phyloP scores from a whole-genome alignment of 2,888 invertebrate genomes.

The Agrochola macilenta region DNA sequence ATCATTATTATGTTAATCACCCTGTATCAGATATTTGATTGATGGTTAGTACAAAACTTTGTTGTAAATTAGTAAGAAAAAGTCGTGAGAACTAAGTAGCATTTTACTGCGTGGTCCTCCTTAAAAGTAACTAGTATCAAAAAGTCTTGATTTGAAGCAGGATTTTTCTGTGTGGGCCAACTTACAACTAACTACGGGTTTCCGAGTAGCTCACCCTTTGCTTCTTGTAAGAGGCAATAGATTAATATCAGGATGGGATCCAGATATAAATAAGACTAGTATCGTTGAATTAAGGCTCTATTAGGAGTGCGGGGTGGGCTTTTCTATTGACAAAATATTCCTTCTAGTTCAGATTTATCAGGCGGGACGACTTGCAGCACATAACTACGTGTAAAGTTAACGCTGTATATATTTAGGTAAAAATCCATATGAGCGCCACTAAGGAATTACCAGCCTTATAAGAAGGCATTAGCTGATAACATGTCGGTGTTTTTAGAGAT shows the following conservation, averaged over 20 bases:
- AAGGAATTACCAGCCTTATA: not conserved
- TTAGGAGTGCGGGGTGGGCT: not conserved
- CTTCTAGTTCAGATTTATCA: not conserved
- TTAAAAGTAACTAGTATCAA: not conserved
- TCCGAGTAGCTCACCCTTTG: not conserved
- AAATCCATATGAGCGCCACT: no score
- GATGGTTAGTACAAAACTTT: not conserved
- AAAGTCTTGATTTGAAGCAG: not conserved
- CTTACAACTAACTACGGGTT: not conserved
- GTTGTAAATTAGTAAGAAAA: not conserved
- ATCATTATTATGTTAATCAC: not conserved
- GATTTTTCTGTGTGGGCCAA: not conserved
- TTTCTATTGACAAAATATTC: not conserved
- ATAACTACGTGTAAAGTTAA: no score
- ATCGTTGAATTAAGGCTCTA: constrained; percentile 4
- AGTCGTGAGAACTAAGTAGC: accelerated
- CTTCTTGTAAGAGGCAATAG: not conserved
- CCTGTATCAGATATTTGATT: not conserved
- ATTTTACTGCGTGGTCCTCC: not conserved
- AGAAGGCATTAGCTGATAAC: not conserved
- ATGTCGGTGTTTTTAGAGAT: not conserved
- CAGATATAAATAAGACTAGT: constrained; percentile 12
- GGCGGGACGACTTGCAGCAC: not conserved
- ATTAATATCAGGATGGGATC: not conserved
- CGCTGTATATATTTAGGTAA: no score